phyloP scores from a whole-genome alignment of 2,797 vertebrate species.

The Fringilla coelebs region DNA sequence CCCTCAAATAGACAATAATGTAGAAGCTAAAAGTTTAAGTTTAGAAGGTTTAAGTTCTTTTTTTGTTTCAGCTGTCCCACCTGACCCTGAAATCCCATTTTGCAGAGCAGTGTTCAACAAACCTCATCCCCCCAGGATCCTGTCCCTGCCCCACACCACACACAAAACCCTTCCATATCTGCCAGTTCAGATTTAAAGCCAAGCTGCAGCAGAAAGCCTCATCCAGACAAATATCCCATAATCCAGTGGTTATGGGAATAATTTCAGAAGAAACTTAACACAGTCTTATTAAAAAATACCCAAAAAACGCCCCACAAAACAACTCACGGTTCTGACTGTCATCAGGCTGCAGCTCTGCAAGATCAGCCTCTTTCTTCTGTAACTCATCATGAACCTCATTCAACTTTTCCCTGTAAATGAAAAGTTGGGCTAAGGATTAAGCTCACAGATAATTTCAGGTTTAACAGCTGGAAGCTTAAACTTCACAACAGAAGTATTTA shows the following conservation, averaged over 20 bases:
- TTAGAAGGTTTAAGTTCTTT: background rate
- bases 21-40: background rate
- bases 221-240: background rate
- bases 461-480: background rate
- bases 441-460: background rate
- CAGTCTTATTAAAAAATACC: background rate
- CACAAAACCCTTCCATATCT: fast-evolving
- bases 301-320: fast-evolving
- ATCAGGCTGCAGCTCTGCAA: slow-evolving; percentile 94
- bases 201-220: background rate
- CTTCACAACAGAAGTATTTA: background rate
- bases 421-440: background rate
- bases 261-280: background rate
- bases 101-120: background rate
- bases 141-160: fast-evolving
- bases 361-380: slow-evolving; percentile 94
- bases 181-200: background rate
- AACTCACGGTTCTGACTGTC: slow-evolving; percentile 84
- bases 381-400: slow-evolving; percentile 96
- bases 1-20: fast-evolving
- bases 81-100: background rate
- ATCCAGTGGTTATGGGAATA: background rate
- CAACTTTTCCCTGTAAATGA: slow-evolving; percentile 85
- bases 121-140: background rate
- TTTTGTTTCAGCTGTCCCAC: background rate